Base-by-base conservation (phyloP, 2,888 invertebrate species). In the Sinopyrophorus schimmeli region DNA sequence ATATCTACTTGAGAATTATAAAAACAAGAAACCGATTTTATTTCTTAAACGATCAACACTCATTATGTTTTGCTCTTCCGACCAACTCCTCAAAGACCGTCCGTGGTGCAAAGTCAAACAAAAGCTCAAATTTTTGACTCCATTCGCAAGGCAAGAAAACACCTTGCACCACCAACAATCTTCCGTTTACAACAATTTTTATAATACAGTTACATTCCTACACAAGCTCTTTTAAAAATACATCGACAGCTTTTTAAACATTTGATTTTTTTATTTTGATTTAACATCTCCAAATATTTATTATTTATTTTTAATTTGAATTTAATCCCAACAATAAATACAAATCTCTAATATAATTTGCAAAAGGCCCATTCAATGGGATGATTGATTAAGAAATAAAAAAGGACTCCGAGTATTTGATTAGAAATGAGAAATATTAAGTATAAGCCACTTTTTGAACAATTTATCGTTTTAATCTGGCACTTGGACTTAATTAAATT, bases 1-100 rank as follows among this genome's bases (percentile, higher is more conserved):
- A 56, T 58, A 55, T 57, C 48, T 53, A 49, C 47, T 53, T 44
- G 54, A 51, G 47, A 53, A 53, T 53, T 48, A 48, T 47, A 37
- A 17, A 56, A 52, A 38, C 34, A 30, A 43, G 51, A 51, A 41
- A 41, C 31, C 41, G 40, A n/a, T 41, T 51, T 46, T 43, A 53
- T 57, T 55, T 57, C 56, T 55, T 55, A 58, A 58, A 54, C 57
- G 47, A 57, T 51, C 53, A 50, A 55, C 30, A 43, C 27, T 17
- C 4, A 9, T 14, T 7, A 3, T 27, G n/a, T 28, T n/a, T 28
- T 7, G 28, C 15, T n/a, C 15, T 28, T 28, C 14, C 11, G 7
- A 15, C 11, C 11, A 10, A 5, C 11, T 24, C 1, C 3, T 5
- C 24, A 24, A 24, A 3, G 11, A 24, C 10, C 24, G 11, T 9